These are phyloP conservation scores for Phoxinus phoxinus DNA, from an alignment of 2,113 vertebrate species.

Conservation along the genomic window DNA sequence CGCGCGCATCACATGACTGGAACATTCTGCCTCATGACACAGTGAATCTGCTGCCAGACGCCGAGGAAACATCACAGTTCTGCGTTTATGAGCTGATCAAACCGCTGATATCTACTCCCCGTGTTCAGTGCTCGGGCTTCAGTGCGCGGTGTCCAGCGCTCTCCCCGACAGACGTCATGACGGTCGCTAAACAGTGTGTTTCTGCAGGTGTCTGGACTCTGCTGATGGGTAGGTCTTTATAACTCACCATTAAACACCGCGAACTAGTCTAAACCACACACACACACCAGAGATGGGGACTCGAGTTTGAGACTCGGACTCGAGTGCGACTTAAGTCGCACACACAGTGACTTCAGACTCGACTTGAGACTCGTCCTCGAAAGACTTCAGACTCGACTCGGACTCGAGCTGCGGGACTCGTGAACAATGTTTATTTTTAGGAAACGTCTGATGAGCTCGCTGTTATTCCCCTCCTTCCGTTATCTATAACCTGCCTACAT, in stretches of 20 bases:
- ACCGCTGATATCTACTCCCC: no score
- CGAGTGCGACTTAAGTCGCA: no score
- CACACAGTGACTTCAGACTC: no score
- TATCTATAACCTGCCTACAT: no score
- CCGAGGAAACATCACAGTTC: not conserved
- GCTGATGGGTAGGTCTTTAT: slow-evolving; percentile 69
- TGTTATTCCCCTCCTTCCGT: no score
- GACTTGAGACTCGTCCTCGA: no score
- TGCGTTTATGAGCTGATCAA: not conserved
- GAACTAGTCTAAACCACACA: not conserved
- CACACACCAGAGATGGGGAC: no score
- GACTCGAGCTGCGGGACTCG: no score
- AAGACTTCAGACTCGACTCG: no score
- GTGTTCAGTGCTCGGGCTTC: not conserved
- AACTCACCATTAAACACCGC: not conserved
- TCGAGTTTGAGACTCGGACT: no score
- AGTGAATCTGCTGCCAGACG: not conserved
- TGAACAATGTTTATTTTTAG: no score
- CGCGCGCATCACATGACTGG: slow-evolving; percentile 71
- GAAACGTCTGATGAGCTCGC: no score
- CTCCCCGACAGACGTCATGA: slow-evolving; percentile 60
- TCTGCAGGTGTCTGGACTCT: slow-evolving; percentile 50
- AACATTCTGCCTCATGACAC: slow-evolving; percentile 52
- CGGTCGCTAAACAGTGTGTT: not conserved
- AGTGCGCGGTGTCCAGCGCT: not conserved